Conservation (phyloP, 2,113 vertebrate species). For the Eleginops maclovinus region DNA sequence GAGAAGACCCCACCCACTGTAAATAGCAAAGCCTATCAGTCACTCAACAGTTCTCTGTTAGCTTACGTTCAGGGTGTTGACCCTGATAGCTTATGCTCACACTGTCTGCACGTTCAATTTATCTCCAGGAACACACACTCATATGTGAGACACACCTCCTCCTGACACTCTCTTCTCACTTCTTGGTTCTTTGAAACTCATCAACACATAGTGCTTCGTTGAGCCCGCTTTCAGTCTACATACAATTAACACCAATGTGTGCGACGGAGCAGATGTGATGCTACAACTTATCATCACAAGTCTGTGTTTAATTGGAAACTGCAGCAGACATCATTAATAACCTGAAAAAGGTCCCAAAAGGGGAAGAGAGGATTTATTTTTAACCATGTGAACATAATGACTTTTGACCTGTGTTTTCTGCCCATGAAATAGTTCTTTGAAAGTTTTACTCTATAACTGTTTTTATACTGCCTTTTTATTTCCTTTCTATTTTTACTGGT, state of each 20-base stretch:
- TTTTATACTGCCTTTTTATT: slow-evolving; percentile 1
- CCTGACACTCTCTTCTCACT: slow-evolving; percentile 16
- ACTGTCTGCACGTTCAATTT: not conserved
- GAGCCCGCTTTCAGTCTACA: slow-evolving; percentile 10
- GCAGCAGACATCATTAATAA: slow-evolving; percentile 44
- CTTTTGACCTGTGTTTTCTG: slow-evolving; percentile 18
- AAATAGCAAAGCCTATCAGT: slow-evolving; percentile 74
- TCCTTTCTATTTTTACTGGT: not conserved
- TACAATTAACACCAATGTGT: slow-evolving; percentile 56
- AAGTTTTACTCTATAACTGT: not conserved
- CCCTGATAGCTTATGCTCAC: slow-evolving; percentile 31
- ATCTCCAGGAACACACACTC: slow-evolving; percentile 18
- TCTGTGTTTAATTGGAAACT: slow-evolving; percentile 50
- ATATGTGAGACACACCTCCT: slow-evolving; percentile 16
- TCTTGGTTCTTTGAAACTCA: slow-evolving; percentile 37
- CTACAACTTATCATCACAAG: slow-evolving; percentile 22
- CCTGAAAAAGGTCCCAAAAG: slow-evolving; percentile 19
- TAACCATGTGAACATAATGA: slow-evolving; percentile 31
- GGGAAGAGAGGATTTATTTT: slow-evolving; percentile 53
- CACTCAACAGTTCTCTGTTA: slow-evolving; percentile 25
- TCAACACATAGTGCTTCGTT: slow-evolving; percentile 27
- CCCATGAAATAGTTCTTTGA: not conserved
- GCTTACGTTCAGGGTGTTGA: slow-evolving; percentile 39
- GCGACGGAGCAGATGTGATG: slow-evolving; percentile 41
- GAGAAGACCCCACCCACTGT: slow-evolving; percentile 94